Conservation (phyloP, 2,888 invertebrate species). For the Xanthostigma xanthostigma region DNA sequence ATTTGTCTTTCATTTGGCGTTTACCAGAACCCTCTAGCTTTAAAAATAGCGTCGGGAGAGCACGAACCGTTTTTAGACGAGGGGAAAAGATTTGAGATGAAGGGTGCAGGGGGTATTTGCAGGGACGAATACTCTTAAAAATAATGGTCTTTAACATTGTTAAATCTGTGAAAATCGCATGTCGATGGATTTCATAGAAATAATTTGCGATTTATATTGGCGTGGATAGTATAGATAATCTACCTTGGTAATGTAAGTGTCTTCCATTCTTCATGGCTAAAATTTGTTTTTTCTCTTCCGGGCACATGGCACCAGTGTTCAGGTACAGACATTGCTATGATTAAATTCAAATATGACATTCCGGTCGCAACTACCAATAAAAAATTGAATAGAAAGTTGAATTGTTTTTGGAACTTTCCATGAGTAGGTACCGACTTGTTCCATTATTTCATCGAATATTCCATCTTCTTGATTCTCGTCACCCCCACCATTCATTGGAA, state of each 20-base stretch:
- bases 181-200: background rate
- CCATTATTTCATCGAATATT: slow-evolving; percentile 35
- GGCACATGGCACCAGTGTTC: slow-evolving; percentile 43
- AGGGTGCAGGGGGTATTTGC: too few species aligned
- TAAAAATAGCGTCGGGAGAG: too few species aligned
- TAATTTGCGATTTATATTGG: background rate
- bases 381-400: slow-evolving; percentile 32
- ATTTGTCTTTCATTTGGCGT: too few species aligned
- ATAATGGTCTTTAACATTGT: too few species aligned
- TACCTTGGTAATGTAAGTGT: slow-evolving; percentile 36
- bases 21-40: too few species aligned
- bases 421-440: slow-evolving; percentile 34
- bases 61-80: too few species aligned
- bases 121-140: too few species aligned
- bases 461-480: slow-evolving; percentile 16
- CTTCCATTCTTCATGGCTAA: slow-evolving; percentile 33
- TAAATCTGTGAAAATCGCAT: too few species aligned
- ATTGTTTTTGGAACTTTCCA: slow-evolving; percentile 35
- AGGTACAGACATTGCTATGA: slow-evolving; percentile 36
- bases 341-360: slow-evolving; percentile 36
- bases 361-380: slow-evolving; percentile 30
- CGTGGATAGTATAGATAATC: slow-evolving; percentile 13
- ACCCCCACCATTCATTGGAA: too few species aligned
- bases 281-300: slow-evolving; percentile 31
- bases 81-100: too few species aligned